Percentiles rank a stretch among this genome's conserved stretches.
Evolutionary conservation across 1,140 invertebrate genomes (phyloP).

Genomic region (Matsumurasca onukii): DNA sequence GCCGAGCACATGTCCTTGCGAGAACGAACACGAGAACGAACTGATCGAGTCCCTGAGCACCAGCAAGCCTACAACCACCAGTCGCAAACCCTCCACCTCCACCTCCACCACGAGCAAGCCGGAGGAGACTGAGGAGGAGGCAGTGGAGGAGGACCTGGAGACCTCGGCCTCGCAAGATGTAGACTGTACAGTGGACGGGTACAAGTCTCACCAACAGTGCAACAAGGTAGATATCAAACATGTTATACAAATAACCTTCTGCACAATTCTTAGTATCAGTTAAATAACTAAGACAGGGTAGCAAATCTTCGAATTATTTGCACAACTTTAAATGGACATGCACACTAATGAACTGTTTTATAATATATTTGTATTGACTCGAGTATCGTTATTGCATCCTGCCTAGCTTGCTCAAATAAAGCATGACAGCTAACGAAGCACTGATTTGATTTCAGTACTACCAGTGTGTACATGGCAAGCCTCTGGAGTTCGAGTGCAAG

Average conservation of each 20-base stretch:
- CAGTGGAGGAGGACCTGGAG: background rate
- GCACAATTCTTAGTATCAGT: background rate
- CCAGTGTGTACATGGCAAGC: constrained; percentile 73
- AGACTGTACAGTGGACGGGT: constrained; percentile 60
- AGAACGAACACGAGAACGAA: background rate
- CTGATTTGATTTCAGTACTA: constrained; percentile 78
- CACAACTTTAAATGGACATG: too few relatives aligned
- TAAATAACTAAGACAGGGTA: too few relatives aligned
- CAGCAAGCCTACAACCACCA: constrained; percentile 26
- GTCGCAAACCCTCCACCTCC: constrained; percentile 16
- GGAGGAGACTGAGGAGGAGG: background rate
- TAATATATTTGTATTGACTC: too few relatives aligned
- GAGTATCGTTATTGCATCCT: too few relatives aligned
- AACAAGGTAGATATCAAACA: constrained; percentile 50
- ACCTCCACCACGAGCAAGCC: constrained; percentile 43
- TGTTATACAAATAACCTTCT: constrained; percentile 1
- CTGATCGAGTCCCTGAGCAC: constrained; percentile 29
- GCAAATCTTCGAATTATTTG: too few relatives aligned
- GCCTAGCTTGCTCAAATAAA: too few relatives aligned
- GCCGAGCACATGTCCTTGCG: constrained; percentile 1
- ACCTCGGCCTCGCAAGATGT: constrained; percentile 52
- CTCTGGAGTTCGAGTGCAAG: constrained; percentile 68
- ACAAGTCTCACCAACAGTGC: constrained; percentile 65
- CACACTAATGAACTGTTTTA: too few relatives aligned
- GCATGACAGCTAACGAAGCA: too few relatives aligned